Evolutionary conservation across 1,140 invertebrate species (phyloP).

Genomic region (Drosophila trapezifrons): DNA sequence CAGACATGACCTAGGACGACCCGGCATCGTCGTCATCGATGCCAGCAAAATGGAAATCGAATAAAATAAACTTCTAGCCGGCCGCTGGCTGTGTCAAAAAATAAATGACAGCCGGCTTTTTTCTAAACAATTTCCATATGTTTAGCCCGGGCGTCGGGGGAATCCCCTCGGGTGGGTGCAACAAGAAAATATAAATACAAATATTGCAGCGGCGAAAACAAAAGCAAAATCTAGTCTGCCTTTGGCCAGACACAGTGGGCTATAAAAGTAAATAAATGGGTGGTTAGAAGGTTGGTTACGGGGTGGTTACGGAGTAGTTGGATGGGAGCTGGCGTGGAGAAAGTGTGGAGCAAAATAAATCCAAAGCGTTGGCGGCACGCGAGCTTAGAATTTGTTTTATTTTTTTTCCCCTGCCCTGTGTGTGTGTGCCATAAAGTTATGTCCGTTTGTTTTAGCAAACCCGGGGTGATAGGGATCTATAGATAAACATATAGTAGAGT

Average conservation of each 20-base stretch:
- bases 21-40: slow-evolving; percentile 17
- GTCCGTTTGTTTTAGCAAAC: slow-evolving; percentile 35
- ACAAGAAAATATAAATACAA: slow-evolving; percentile 64
- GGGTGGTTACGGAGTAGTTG: background rate
- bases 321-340: background rate
- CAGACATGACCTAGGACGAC: slow-evolving; percentile 70
- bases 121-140: slow-evolving; percentile 72
- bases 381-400: slow-evolving; percentile 75
- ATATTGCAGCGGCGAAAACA: slow-evolving; percentile 49
- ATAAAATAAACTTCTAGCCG: slow-evolving; percentile 45
- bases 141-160: slow-evolving; percentile 31
- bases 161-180: slow-evolving; percentile 20
- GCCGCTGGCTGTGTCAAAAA: slow-evolving; percentile 43
- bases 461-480: slow-evolving; percentile 42
- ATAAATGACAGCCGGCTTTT: slow-evolving; percentile 61
- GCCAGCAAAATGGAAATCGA: slow-evolving; percentile 46
- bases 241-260: slow-evolving; percentile 55
- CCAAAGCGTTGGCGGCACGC: slow-evolving; percentile 58
- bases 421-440: slow-evolving; percentile 50
- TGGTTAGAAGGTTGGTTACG: slow-evolving; percentile 14
- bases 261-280: slow-evolving; percentile 67
- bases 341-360: slow-evolving; percentile 51
- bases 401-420: slow-evolving; percentile 1
- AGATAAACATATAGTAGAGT: slow-evolving; percentile 27
- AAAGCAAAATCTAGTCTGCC: slow-evolving; percentile 37